Percentiles rank a stretch among this genome's conserved stretches.
Conservation (phyloP, 2,888 invertebrate species). For the Endomychus coccineus region DNA sequence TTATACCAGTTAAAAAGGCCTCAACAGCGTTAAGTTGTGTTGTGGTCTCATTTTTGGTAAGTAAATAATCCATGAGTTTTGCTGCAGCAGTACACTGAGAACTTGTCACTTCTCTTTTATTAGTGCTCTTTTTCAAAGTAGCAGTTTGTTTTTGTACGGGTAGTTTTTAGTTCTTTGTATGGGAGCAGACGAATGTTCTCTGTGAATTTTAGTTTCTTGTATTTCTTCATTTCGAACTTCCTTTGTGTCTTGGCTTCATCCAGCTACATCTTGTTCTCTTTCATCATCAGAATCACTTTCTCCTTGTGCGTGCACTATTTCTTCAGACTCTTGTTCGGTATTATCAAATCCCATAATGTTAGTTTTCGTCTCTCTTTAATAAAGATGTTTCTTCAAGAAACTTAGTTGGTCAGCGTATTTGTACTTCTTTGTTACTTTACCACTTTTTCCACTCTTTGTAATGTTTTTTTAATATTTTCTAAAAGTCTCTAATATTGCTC, state of each 20-base stretch:
- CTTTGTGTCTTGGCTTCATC: not conserved
- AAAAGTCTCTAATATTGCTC: conserved; percentile 18
- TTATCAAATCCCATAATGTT: no score
- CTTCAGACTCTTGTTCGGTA: no score
- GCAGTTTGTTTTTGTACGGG: no score
- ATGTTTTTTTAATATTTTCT: conserved; percentile 14
- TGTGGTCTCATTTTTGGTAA: conserved; percentile 8
- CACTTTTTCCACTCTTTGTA: conserved; percentile 7
- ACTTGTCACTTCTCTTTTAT: no score
- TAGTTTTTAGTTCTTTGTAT: no score
- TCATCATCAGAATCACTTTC: not conserved
- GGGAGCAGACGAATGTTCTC: no score
- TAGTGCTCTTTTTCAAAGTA: not conserved
- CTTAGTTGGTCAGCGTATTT: no score
- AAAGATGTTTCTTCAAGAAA: conserved; percentile 6
- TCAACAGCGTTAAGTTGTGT: conserved; percentile 15
- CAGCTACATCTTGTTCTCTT: not conserved
- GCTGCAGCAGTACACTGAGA: no score
- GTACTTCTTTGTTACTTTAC: conserved; percentile 14
- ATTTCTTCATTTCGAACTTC: not conserved
- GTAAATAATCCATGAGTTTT: conserved; percentile 13
- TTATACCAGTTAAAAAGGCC: conserved; percentile 18
- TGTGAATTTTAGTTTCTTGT: no score
- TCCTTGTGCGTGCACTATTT: no score
- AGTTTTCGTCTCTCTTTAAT: no score